Conservation (phyloP, 2,113 vertebrate species). For the Mus spicilegus region DNA sequence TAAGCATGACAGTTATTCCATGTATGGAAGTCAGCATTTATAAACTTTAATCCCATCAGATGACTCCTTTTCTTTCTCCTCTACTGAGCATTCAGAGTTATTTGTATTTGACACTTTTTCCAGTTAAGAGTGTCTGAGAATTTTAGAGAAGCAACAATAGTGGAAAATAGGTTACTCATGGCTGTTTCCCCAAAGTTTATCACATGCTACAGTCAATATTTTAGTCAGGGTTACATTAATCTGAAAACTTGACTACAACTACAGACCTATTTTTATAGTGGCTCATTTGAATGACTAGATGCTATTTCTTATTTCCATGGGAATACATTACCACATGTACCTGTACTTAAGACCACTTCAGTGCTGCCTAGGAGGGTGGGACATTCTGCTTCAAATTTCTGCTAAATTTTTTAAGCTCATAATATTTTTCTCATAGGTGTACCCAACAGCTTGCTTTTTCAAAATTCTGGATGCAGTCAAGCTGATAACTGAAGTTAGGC, state of each 20-base stretch:
- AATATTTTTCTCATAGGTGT: background rate
- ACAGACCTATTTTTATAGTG: background rate
- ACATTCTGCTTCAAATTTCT: background rate
- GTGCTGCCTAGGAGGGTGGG: background rate
- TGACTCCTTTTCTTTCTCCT: background rate
- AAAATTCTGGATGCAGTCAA: background rate
- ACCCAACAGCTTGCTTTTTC: background rate
- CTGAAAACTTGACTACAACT: no score
- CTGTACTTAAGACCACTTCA: background rate
- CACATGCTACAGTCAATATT: background rate
- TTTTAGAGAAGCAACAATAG: background rate
- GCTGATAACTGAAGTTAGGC: background rate
- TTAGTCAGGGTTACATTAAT: background rate
- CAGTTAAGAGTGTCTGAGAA: background rate
- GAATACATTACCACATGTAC: no score
- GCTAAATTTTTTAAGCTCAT: background rate
- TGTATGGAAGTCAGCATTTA: background rate
- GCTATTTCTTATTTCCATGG: background rate
- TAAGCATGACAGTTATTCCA: no score
- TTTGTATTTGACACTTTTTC: background rate
- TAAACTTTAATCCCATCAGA: background rate
- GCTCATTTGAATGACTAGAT: background rate
- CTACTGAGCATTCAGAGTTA: background rate
- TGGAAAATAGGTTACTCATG: background rate
- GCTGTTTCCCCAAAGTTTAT: background rate